Evolutionary conservation across 1,140 invertebrate species (phyloP).

Genomic region (Muscidifurax raptorellus): DNA sequence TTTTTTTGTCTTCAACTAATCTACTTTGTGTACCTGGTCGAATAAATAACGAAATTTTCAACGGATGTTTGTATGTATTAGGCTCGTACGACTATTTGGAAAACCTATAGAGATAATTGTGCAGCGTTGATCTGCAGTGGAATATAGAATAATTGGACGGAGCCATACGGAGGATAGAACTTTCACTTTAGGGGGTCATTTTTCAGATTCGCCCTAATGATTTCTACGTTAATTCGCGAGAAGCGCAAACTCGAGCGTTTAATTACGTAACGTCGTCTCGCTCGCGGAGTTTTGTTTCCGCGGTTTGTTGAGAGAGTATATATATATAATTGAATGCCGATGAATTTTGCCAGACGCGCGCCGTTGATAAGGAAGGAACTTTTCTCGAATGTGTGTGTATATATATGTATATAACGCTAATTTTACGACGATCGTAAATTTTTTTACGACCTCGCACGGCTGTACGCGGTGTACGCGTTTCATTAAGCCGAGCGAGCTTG

Average conservation of each 20-base stretch:
- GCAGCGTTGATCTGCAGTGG: background rate
- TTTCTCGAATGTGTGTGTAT: background rate
- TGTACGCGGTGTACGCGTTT: too few species aligned
- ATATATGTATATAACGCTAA: background rate
- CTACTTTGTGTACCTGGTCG: too few species aligned
- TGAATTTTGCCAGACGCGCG: background rate
- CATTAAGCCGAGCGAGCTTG: too few species aligned
- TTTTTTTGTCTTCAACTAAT: too few species aligned
- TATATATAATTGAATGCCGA: conserved; percentile 7
- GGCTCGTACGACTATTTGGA: too few species aligned
- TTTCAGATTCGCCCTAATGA: conserved; percentile 43
- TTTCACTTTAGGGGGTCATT: conserved; percentile 48
- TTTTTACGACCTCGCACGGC: background rate
- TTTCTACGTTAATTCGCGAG: conserved; percentile 38
- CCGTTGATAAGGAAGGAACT: background rate
- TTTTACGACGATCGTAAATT: background rate
- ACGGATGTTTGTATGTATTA: too few species aligned
- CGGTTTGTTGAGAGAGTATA: background rate
- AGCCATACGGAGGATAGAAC: background rate
- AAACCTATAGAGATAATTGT: background rate
- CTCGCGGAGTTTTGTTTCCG: conserved; percentile 3
- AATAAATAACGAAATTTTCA: too few species aligned
- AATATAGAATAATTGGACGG: conserved; percentile 39
- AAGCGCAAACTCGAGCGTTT: conserved; percentile 7
- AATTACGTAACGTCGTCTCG: conserved; percentile 28